phyloP scores from a whole-genome alignment of 2,797 vertebrate genomes.

The Pitangus sulphuratus region DNA sequence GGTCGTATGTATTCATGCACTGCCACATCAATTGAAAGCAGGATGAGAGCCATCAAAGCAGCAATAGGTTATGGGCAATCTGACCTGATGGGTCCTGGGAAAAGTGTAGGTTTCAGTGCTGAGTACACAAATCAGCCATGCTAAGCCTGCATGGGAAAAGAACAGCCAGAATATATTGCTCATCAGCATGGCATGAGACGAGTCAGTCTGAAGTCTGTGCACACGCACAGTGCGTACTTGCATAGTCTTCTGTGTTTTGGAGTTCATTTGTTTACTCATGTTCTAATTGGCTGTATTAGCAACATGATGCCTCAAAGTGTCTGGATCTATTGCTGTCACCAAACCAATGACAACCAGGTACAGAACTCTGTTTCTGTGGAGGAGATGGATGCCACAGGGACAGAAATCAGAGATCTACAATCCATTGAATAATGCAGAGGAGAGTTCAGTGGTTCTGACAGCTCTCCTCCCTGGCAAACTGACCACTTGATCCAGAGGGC shows the following conservation, averaged over 20 bases:
- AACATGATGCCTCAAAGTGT: background rate
- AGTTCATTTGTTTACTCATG: background rate
- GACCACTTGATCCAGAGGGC: background rate
- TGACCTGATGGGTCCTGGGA: constrained; percentile 56
- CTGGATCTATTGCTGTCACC: background rate
- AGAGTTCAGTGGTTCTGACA: background rate
- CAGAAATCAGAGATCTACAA: background rate
- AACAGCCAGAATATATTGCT: constrained; percentile 32
- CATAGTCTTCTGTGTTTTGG: background rate
- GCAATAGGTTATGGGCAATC: constrained; percentile 27
- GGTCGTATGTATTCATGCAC: background rate
- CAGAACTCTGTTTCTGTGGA: background rate
- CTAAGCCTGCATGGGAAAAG: constrained; percentile 53
- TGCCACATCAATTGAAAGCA: constrained; percentile 51
- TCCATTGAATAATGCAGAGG: background rate
- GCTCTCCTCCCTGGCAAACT: background rate
- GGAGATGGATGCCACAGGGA: background rate
- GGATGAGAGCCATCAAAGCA: constrained; percentile 54
- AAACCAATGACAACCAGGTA: background rate
- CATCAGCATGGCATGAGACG: constrained; percentile 35
- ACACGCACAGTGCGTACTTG: background rate
- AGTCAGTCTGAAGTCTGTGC: background rate
- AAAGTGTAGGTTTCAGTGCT: constrained; percentile 55
- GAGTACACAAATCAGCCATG: constrained; percentile 33
- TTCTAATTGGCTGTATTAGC: background rate